A percentile compares a stretch with the other conserved stretches of the same genome.
These are phyloP conservation scores for Aelia acuminata DNA, from an alignment of 2,888 invertebrate species.

Conservation along the genomic window DNA sequence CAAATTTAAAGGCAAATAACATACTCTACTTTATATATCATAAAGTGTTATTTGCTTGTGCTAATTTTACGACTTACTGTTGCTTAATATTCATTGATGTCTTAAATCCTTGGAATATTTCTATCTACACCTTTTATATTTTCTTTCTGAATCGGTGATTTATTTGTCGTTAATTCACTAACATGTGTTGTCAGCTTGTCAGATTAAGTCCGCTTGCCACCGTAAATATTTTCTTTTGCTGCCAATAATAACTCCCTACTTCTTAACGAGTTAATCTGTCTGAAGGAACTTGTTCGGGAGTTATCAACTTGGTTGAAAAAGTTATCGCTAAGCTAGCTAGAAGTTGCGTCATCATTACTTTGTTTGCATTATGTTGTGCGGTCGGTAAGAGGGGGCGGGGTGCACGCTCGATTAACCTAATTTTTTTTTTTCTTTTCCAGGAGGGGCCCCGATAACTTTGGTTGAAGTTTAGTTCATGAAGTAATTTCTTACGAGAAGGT, in stretches of 20 bases:
- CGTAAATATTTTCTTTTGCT: background rate
- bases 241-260: background rate
- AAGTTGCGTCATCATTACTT: slow-evolving; percentile 46
- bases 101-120: too few relatives aligned
- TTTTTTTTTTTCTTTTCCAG: background rate
- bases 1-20: too few relatives aligned
- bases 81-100: too few relatives aligned
- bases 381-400: background rate
- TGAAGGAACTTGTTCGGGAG: slow-evolving; percentile 17
- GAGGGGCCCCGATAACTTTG: slow-evolving; percentile 2
- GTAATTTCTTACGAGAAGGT: slow-evolving; percentile 24
- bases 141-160: too few relatives aligned
- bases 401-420: slow-evolving; percentile 45
- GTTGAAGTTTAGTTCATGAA: slow-evolving; percentile 45
- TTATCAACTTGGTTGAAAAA: slow-evolving; percentile 16
- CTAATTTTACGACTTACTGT: too few relatives aligned
- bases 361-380: slow-evolving; percentile 38
- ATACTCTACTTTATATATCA: too few relatives aligned
- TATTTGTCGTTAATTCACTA: background rate
- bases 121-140: too few relatives aligned
- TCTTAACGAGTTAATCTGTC: slow-evolving; percentile 8
- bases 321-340: slow-evolving; percentile 41
- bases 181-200: background rate
- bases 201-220: background rate
- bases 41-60: too few relatives aligned